A percentile compares a stretch with the other conserved stretches of the same genome.
These are phyloP conservation scores for Pardalotus punctatus DNA, from an alignment of 2,113 vertebrate species.

Conservation along the genomic window DNA sequence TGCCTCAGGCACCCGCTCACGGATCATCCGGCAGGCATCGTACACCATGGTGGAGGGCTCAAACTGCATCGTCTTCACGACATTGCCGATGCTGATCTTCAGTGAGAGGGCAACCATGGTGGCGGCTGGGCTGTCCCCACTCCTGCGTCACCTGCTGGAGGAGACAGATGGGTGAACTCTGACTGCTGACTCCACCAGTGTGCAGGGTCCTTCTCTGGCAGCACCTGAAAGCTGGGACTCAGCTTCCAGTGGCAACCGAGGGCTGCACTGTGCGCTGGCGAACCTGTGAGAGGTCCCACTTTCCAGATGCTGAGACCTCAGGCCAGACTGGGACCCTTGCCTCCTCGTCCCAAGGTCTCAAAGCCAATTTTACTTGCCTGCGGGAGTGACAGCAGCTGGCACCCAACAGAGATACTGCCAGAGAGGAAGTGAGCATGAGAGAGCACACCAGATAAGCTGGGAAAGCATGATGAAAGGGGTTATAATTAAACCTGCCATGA, in stretches of 20 bases:
- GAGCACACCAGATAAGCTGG: not conserved
- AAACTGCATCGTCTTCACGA: constrained; percentile 99
- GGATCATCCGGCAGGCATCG: constrained; percentile 93
- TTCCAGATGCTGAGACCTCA: not conserved
- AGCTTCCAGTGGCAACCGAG: not conserved
- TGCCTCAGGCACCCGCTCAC: constrained; percentile 93
- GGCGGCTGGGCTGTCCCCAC: constrained; percentile 60
- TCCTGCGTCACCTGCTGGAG: constrained; percentile 26
- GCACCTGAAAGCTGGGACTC: rapidly evolving
- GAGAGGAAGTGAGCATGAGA: not conserved
- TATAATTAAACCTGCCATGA: constrained; percentile 38
- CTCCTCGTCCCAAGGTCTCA: not conserved
- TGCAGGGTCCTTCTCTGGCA: rapidly evolving
- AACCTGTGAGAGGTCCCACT: not conserved
- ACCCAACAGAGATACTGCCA: not conserved
- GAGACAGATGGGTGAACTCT: not conserved
- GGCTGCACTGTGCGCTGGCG: rapidly evolving
- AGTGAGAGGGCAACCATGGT: constrained; percentile 97
- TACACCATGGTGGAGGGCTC: constrained; percentile 98
- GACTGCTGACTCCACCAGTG: not conserved
- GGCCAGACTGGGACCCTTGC: not conserved
- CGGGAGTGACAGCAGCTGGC: not conserved
- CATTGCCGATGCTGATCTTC: constrained; percentile 96
- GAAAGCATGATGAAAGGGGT: not conserved
- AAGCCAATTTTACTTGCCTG: not conserved